Percentiles rank a stretch among this genome's conserved stretches.
These are phyloP conservation scores for Aleiodes leptofemur DNA, from an alignment of 2,888 invertebrate species.

Conservation along the genomic window DNA sequence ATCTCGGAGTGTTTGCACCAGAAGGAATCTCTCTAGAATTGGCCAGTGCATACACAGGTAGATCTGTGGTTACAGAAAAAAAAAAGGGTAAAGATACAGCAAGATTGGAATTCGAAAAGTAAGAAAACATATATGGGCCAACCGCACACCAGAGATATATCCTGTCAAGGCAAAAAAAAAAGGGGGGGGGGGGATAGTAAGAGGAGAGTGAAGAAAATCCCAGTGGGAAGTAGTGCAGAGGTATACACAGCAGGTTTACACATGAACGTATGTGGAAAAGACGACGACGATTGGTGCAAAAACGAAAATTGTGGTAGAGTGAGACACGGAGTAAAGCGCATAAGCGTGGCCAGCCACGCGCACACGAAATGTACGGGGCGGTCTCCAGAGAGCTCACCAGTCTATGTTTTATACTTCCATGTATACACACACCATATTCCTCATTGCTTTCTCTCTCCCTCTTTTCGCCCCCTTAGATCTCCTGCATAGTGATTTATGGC, in stretches of 20 bases:
- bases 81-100: slow-evolving; percentile 45
- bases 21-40: slow-evolving; percentile 1
- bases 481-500: slow-evolving; percentile 39
- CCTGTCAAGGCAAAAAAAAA: neutral
- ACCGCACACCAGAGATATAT: slow-evolving; percentile 2
- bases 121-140: slow-evolving; percentile 26
- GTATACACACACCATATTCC: slow-evolving; percentile 26
- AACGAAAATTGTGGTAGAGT: slow-evolving; percentile 25
- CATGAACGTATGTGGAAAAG: slow-evolving; percentile 3
- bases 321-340: slow-evolving; percentile 33
- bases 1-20: slow-evolving; percentile 4
- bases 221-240: slow-evolving; percentile 45
- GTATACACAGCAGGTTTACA: slow-evolving; percentile 33
- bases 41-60: slow-evolving; percentile 37
- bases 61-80: slow-evolving; percentile 40
- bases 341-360: slow-evolving; percentile 42
- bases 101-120: slow-evolving; percentile 54
- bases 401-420: slow-evolving; percentile 29
- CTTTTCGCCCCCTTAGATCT: slow-evolving; percentile 4
- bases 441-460: slow-evolving; percentile 26
- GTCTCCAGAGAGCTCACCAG: slow-evolving; percentile 1
- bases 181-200: too few species aligned
- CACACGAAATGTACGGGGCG: slow-evolving; percentile 33
- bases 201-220: slow-evolving; percentile 42
- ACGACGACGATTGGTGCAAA: slow-evolving; percentile 27